These are phyloP conservation scores for Dyspetes luteomarginatus DNA, from an alignment of 2,888 invertebrate genomes.

Conservation along the genomic window DNA sequence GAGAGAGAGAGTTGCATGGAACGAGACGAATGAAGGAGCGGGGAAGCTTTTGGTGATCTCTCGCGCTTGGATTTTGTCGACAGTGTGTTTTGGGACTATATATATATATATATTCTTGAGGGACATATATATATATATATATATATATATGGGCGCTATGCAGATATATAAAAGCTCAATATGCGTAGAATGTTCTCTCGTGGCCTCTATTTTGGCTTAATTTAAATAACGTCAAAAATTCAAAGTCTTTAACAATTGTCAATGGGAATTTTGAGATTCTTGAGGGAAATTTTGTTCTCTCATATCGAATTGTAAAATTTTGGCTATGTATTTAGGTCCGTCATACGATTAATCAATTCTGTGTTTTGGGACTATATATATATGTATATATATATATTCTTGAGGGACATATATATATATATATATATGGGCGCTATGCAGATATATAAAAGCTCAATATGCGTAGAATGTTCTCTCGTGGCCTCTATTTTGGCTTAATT, in stretches of 20 bases:
- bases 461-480: slow-evolving; percentile 18
- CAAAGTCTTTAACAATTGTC: too few species aligned
- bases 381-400: too few species aligned
- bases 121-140: not conserved
- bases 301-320: too few species aligned
- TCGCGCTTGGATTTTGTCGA: slow-evolving; percentile 74
- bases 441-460: not conserved
- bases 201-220: too few species aligned
- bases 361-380: slow-evolving; percentile 72
- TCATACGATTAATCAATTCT: too few species aligned
- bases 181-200: slow-evolving; percentile 6
- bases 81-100: slow-evolving; percentile 73
- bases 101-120: too few species aligned
- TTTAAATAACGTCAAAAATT: too few species aligned
- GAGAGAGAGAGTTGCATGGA: slow-evolving; percentile 44
- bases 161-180: not conserved
- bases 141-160: slow-evolving; percentile 1
- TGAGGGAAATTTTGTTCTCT: too few species aligned
- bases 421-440: not conserved
- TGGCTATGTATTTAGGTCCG: too few species aligned
- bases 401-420: not conserved
- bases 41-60: slow-evolving; percentile 64
- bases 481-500: too few species aligned
- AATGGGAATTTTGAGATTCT: too few species aligned
- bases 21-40: slow-evolving; percentile 51